phyloP scores from a whole-genome alignment of 30 jellyfish, hydroid and myxozoan species.

The Chrysaora quinquecirrha region DNA sequence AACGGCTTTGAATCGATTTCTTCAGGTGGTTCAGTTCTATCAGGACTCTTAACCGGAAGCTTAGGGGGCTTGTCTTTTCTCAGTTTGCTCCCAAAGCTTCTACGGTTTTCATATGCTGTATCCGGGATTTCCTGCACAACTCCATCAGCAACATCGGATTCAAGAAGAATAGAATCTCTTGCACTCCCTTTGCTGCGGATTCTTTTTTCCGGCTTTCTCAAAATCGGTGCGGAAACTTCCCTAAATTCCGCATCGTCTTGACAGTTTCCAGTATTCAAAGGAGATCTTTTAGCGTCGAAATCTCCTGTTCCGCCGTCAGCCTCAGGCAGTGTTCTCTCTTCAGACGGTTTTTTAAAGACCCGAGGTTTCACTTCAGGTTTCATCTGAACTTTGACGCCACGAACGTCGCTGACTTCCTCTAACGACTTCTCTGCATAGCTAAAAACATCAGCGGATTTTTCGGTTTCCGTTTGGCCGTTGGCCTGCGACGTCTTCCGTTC shows the following conservation, averaged over 20 bases:
- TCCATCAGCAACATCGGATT: background rate
- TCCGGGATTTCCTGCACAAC: background rate
- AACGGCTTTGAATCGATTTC: conserved; percentile 1
- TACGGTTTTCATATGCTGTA: background rate
- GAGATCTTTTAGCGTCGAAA: background rate
- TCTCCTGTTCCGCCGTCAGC: background rate
- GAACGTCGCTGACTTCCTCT: background rate
- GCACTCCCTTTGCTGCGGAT: background rate
- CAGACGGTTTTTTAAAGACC: background rate
- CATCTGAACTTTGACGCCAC: background rate
- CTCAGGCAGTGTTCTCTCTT: background rate
- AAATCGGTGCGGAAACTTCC: background rate
- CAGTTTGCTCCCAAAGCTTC: background rate
- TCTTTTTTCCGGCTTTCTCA: background rate
- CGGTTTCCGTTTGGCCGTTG: background rate
- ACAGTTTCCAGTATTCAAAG: background rate
- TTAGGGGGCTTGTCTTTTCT: background rate
- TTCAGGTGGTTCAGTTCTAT: background rate
- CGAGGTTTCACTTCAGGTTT: background rate
- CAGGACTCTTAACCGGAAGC: background rate
- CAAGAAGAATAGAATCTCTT: background rate
- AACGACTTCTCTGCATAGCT: no score
- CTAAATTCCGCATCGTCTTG: background rate
- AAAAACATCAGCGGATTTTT: background rate
- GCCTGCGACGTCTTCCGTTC: background rate